These are phyloP conservation scores for Procambarus virginalis DNA, from an alignment of 1,140 invertebrate species.

Conservation along the genomic window DNA sequence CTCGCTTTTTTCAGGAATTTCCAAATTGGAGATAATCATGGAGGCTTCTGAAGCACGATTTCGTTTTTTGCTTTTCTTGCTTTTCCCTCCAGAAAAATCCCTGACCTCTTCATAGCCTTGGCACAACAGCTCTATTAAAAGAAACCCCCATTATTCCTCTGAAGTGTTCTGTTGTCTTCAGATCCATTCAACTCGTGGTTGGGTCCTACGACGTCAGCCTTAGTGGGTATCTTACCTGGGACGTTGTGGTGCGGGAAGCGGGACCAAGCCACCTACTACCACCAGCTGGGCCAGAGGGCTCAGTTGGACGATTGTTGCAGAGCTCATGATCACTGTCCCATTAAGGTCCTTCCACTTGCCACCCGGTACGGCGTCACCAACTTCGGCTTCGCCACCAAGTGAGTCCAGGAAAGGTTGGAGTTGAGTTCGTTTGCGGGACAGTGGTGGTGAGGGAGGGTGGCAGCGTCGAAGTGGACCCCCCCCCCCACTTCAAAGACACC, in stretches of 20 bases:
- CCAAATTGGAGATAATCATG: no score
- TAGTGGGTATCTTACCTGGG: slow-evolving; percentile 73
- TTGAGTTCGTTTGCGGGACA: no score
- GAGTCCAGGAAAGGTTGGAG: slow-evolving; percentile 71
- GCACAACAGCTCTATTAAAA: no score
- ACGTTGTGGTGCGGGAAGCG: slow-evolving; percentile 86
- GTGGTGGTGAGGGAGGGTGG: no score
- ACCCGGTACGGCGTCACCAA: slow-evolving; percentile 87
- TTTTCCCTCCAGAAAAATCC: no score
- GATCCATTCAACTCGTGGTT: slow-evolving; percentile 8
- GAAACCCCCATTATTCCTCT: no score
- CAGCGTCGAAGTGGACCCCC: no score
- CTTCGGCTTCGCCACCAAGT: slow-evolving; percentile 89
- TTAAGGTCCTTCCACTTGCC: slow-evolving; percentile 84
- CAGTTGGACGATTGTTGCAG: slow-evolving; percentile 88
- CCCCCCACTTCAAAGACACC: no score
- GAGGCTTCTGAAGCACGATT: no score
- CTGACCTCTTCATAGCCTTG: no score
- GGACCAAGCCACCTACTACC: slow-evolving; percentile 78
- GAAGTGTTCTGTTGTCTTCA: neutral
- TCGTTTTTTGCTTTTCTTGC: no score
- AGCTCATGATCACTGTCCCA: slow-evolving; percentile 86
- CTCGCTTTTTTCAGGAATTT: no score
- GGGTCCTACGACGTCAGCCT: slow-evolving; percentile 14
- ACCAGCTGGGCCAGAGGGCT: slow-evolving; percentile 84